Evolutionary conservation across 1,140 invertebrate species (phyloP), one percentile per base, ranked within the genome.

Genomic region (Eumaeus atala): DNA sequence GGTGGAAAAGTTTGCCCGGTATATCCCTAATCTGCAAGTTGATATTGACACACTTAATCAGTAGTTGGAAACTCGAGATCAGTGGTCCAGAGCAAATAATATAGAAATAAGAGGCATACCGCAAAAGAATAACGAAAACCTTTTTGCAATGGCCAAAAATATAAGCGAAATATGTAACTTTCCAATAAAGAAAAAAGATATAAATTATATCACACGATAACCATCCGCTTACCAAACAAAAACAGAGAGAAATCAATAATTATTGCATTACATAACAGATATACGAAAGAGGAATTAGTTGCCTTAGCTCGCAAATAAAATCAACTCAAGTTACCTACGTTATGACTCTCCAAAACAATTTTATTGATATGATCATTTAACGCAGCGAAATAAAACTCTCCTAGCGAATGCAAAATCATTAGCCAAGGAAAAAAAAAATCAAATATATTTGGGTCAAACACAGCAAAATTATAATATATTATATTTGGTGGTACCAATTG

Each of bases 221-320:
- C 58, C 9, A 64, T 52, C 8, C 47, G 58, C 6, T 28, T 60
- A 18, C 55, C 56, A 4, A 60, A 44, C 12, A 33, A 48, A n/a
- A n/a, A n/a, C n/a, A n/a, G n/a, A 48, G 12, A 61, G 5, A 65
- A 65, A 49, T 51, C 54, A 9, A 59, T 65, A 40, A 48, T 65
- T 21, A 35, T 65, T 4, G 54, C 48, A 21, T 61, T 65, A 14
- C 44, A 48, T 33, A 65, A 66, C 33, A 51, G 60, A 10, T 64
- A 61, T 42, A 37, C 47, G 0, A 64, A 64, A 47, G 57, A 62
- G 35, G 57, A 66, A 21, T 62, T 62, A 47, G 49, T 66, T 7
- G 60, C 64, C 10, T 47, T 58, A 9, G 51, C 58, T 8, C 38
- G 60, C 12, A 33, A 50, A 3, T 10, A 12, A 3, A 65, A 61